Evolutionary conservation across 2,888 invertebrate species (phyloP), one percentile per base, ranked within the genome.

Genomic region (Yponomeuta cagnagella): DNA sequence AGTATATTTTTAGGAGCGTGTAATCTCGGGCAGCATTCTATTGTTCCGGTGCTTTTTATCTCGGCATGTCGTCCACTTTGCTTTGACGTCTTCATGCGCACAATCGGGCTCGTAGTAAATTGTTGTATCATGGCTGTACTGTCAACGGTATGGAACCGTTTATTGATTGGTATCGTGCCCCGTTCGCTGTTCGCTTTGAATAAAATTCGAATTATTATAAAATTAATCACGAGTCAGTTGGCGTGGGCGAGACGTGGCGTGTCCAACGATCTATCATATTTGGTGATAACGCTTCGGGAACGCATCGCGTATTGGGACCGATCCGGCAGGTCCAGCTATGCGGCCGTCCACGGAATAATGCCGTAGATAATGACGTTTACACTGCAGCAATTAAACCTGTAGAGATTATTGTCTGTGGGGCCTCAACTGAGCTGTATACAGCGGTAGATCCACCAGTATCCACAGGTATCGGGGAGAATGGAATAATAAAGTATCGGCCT

Each of bases 121-220:
- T 89, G 90, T 91, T 80, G 89, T 90, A 90, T 89, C 90, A 82
- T 89, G 90, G 89, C 85, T 83, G 88, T 88, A 87, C 82, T 87
- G 86, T 88, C 87, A 87, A 86, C 89, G 88, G 91, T 92, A 90
- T 84, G 86, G 89, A 91, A 92, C 91, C 90, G 90, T 90, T 92
- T 91, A 92, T 91, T 91, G 92, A 92, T 92, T 90, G 87, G 90
- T 92, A 92, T 91, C 91, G 84, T 89, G 84, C 89, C 90, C 89
- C 89, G 90, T 90, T 87, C 88, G 90, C 87, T 90, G 90, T 90
- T 89, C 90, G 87, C 92, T 92, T 92, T 92, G 91, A 92, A 92
- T 92, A 92, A 92, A 90, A 92, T 90, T 91, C 91, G 90, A 92
- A 92, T 92, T 92, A 92, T 92, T 90, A 91, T 90, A 91, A 91